phyloP scores from a whole-genome alignment of 1,140 invertebrate genomes.

The Helicorthomorpha holstii region DNA sequence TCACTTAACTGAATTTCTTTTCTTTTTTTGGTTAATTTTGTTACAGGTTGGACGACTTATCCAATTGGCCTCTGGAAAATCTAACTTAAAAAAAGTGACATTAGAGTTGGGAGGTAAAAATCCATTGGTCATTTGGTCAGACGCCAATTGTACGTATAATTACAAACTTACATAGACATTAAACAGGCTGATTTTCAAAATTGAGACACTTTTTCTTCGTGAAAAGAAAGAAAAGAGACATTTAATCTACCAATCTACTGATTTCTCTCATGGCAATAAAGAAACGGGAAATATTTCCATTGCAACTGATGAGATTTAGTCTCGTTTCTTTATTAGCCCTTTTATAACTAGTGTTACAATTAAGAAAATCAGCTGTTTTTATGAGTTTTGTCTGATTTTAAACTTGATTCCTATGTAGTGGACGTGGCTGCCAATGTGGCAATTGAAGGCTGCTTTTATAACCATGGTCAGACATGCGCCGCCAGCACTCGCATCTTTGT shows the following conservation, averaged over 20 bases:
- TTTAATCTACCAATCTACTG: no score
- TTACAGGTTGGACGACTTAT: constrained; percentile 24
- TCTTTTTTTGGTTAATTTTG: not conserved
- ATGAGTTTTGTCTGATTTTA: no score
- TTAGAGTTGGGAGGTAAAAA: constrained; percentile 30
- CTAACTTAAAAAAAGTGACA: constrained; percentile 27
- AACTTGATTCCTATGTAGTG: constrained; percentile 33
- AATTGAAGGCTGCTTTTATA: constrained; percentile 58
- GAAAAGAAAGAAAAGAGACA: not conserved
- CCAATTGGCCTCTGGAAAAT: constrained; percentile 21
- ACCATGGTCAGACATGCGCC: constrained; percentile 80
- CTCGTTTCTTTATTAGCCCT: not conserved
- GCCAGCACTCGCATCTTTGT: constrained; percentile 79
- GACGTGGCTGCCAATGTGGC: constrained; percentile 60
- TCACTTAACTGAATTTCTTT: not conserved
- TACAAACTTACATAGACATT: no score
- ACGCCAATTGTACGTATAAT: constrained; percentile 17
- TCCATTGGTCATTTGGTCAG: constrained; percentile 28
- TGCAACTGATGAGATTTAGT: not conserved
- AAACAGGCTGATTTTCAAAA: constrained; percentile 8
- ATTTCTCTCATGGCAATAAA: no score
- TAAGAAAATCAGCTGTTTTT: no score
- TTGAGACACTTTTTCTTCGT: constrained; percentile 2
- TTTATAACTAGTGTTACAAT: not conserved
- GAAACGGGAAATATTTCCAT: not conserved